Evolutionary conservation across 2,888 invertebrate species (phyloP).

Genomic region (Eupithecia inturbata): DNA sequence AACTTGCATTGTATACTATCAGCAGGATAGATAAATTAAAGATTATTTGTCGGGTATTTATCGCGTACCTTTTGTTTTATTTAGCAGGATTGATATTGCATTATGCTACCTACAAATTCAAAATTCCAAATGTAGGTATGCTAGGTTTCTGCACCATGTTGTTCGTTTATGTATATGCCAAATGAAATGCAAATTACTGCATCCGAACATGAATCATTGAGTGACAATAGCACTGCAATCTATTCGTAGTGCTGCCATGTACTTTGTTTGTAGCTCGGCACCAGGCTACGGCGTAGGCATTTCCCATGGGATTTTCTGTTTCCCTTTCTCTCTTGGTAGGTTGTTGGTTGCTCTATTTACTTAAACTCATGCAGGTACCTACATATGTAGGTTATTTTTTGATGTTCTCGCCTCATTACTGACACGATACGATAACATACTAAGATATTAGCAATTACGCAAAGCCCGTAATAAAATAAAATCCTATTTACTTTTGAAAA

Average conservation of each 20-base stretch:
- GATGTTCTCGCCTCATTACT: neutral
- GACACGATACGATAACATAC: neutral
- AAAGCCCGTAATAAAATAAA: conserved; percentile 12
- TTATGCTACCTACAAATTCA: no score
- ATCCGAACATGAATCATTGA: conserved; percentile 36
- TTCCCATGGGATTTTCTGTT: conserved; percentile 21
- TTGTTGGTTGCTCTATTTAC: neutral
- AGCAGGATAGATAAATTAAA: no score
- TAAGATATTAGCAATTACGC: conserved; percentile 12
- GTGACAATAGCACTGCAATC: conserved; percentile 31
- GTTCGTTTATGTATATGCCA: conserved; percentile 18
- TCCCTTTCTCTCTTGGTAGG: conserved; percentile 3
- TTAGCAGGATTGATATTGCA: no score
- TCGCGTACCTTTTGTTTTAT: no score
- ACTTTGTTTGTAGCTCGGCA: conserved; percentile 32
- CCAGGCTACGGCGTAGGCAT: conserved; percentile 27
- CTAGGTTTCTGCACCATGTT: neutral
- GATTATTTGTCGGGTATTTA: no score
- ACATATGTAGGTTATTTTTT: neutral
- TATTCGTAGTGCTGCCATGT: conserved; percentile 32
- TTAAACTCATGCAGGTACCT: neutral
- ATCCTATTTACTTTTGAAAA: conserved; percentile 39
- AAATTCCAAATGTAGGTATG: no score
- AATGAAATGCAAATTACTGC: conserved; percentile 32
- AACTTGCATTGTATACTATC: no score